Evolutionary conservation across 2,113 vertebrate genomes (phyloP), one percentile per base, ranked within the genome.

Genomic region (Nanorana parkeri): DNA sequence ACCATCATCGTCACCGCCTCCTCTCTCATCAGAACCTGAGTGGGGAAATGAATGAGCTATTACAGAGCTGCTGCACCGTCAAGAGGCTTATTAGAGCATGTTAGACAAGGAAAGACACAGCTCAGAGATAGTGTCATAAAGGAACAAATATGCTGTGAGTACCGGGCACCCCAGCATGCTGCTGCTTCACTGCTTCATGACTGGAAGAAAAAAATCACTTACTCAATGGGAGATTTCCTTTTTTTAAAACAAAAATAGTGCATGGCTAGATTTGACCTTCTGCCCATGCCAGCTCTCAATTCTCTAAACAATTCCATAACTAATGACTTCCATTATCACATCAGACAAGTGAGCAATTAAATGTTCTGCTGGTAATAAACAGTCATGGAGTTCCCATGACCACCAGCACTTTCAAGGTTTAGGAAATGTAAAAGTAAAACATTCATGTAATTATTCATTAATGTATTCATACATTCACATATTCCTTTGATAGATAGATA

Each of bases 301-400:
- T 52, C 60, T 54, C 47, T 55, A 51, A 55, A 29, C 58, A 81
- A 26, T 41, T 28, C 41, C 23, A 24, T 68, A 71, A 80, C 58
- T 72, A 47, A 80, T 63, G 41, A 80, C 16, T 72, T 71, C 55
- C 36, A 72, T 80, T 72, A 52, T 72, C 68, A 52, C 56, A 71
- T 64, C 28, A 56, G 24, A 67, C 51, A 78, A 66, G 76, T 55
- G 28, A 67, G 67, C 75, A 77, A 77, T 77, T 51, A 52, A 54
- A 65, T 77, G 21, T 47, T 52, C 21, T 65, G 5, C 13, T 5
- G 15, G 36, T 52, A 65, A 52, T 77, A 52, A 47, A 41, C 26
- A 36, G 52, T 19, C 28, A 74, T 58, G 19, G 13, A 21, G 23
- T 13, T 28, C 20, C 61, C 26, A 13, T 16, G 61, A 64, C 61